phyloP scores from a whole-genome alignment of 2,797 vertebrate species.

The Cossypha polioptera region DNA sequence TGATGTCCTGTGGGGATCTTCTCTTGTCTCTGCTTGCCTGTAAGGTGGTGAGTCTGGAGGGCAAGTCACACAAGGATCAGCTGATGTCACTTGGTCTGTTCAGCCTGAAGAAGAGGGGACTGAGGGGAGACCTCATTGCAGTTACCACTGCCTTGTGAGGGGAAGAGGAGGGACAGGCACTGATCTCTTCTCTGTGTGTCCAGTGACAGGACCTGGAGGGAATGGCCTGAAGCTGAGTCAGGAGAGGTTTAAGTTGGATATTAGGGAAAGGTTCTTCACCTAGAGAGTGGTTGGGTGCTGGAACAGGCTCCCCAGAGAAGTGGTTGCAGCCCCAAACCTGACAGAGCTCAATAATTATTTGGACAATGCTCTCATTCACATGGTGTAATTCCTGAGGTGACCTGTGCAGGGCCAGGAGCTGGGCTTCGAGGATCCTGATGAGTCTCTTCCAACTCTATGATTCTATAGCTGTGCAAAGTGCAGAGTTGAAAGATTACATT shows the following conservation, averaged over 20 bases:
- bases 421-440: not conserved
- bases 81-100: not conserved
- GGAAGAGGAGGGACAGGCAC: not conserved
- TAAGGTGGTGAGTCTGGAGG: not conserved
- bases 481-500: not conserved
- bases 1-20: fast-evolving
- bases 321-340: not conserved
- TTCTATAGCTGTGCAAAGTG: not conserved
- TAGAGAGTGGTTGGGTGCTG: not conserved
- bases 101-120: not conserved
- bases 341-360: not conserved
- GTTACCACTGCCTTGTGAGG: not conserved
- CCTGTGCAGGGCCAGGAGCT: not conserved
- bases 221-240: not conserved
- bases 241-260: not conserved
- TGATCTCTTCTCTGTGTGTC: not conserved
- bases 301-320: not conserved
- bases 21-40: not conserved
- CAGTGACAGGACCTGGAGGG: fast-evolving
- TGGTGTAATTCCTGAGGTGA: not conserved
- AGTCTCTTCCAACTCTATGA: not conserved
- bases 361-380: no score
- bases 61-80: not conserved
- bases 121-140: not conserved
- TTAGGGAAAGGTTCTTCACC: not conserved